Evolutionary conservation across 2,113 vertebrate genomes (phyloP).

Genomic region (Melanocharis versteri): DNA sequence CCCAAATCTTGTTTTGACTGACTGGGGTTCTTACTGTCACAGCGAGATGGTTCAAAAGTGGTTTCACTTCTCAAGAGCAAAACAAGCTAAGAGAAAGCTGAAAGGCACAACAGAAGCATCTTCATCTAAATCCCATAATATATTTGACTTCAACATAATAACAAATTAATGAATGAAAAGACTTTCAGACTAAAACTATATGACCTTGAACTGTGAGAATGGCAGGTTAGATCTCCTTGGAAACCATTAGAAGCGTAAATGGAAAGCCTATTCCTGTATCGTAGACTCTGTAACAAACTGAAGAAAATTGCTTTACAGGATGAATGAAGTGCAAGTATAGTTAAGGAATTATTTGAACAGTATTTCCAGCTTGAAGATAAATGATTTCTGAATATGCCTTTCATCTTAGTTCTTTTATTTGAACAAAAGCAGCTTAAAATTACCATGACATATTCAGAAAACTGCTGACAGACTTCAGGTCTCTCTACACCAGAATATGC

Average conservation of each 20-base stretch:
- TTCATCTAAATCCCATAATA: background rate
- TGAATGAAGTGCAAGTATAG: background rate
- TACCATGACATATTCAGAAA: background rate
- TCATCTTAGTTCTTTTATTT: conserved; percentile 20
- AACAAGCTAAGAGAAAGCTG: background rate
- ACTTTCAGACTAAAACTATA: background rate
- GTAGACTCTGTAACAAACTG: background rate
- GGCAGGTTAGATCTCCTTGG: background rate
- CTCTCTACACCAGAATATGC: background rate
- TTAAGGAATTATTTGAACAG: conserved; percentile 21
- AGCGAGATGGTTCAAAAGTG: conserved; percentile 35
- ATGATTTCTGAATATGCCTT: background rate
- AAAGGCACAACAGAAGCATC: conserved; percentile 23
- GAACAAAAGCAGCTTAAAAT: conserved; percentile 22
- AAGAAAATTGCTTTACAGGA: background rate
- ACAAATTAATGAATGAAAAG: background rate
- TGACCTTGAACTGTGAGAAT: conserved; percentile 1
- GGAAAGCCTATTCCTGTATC: background rate
- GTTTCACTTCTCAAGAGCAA: background rate
- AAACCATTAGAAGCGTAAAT: background rate
- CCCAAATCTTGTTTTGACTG: background rate
- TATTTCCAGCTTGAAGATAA: conserved; percentile 15
- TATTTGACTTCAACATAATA: conserved; percentile 37
- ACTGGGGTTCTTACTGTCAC: background rate
- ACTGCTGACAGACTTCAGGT: background rate